Base-by-base conservation (phyloP, 1,140 invertebrate genomes). In the Pantala flavescens region DNA sequence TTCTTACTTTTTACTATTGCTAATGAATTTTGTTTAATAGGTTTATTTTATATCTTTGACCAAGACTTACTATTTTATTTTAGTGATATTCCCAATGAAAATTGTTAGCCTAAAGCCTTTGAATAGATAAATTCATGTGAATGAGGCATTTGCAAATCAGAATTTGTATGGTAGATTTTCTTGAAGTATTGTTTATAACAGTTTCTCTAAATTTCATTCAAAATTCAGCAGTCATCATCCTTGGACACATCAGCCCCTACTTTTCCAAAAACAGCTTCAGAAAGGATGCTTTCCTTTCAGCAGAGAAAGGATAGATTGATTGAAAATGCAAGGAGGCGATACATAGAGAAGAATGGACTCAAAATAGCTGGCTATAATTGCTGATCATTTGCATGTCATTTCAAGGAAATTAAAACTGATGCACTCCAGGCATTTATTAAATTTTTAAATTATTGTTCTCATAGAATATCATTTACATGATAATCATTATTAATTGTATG, bases 251-350 rank as follows among this genome's bases (percentile, higher is more conserved):
- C 80, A 75, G 86, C 83, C 77, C 81, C 80, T 10, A 81, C 81
- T 70, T 89, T 91, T 81, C 84, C 86, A 0, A 88, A 87, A 78
- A 87, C 83, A n/a, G 88, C 90, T 0, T 83, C 84, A 75, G 88
- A 88, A 76, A 82, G 90, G 76, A 87, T 86, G 78, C 79, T 86
- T 76, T 91, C 90, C 28, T 91, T 91, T 81, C 87, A 92, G 78
- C 91, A 94, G 80, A 84, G 90, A 70, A 95, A 95, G 83, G 84
- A 87, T 73, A 86, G 89, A 78, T 88, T 95, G 84, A 89, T 95
- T 77, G 89, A 88, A 16, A 88, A 89, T 79, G 92, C 93, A 19
- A 84, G 91, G 74, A 85, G 87, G 83, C 87, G 87, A 78, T 95
- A 94, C 80, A 90, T 93, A 74, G 86, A 91, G 81, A 94, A 93